Conservation (phyloP, 2,888 invertebrate genomes). For the Helicoverpa assulta region DNA sequence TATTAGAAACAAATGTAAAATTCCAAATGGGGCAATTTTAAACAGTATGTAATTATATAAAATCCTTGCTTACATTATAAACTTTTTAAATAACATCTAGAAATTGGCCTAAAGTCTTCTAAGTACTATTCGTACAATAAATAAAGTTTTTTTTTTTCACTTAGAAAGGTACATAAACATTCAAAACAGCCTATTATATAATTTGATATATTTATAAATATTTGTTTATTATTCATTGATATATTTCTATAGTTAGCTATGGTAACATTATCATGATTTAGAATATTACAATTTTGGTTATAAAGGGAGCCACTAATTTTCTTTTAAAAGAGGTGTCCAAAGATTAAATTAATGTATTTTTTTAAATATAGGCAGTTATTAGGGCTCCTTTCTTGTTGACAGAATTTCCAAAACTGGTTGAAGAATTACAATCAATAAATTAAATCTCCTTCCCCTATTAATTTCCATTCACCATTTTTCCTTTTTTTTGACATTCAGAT, state of each 20-base stretch:
- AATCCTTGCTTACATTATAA: slow-evolving; percentile 25
- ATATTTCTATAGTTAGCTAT: slow-evolving; percentile 43
- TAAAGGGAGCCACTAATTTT: slow-evolving; percentile 19
- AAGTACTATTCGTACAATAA: slow-evolving; percentile 59
- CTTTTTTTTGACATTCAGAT: slow-evolving; percentile 7
- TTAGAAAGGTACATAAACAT: slow-evolving; percentile 39
- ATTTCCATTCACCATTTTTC: not conserved
- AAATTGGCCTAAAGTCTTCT: slow-evolving; percentile 59
- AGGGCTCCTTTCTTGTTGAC: not conserved
- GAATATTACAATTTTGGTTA: slow-evolving; percentile 12
- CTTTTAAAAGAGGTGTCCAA: too few species aligned
- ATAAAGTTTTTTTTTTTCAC: slow-evolving; percentile 36
- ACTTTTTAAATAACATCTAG: slow-evolving; percentile 33
- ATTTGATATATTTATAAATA: slow-evolving; percentile 17
- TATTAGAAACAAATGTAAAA: too few species aligned
- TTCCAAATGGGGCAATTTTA: too few species aligned
- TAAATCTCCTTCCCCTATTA: not conserved
- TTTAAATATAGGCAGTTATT: not conserved
- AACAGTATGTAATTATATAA: not conserved
- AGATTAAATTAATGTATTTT: too few species aligned
- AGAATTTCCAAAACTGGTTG: not conserved
- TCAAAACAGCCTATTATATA: slow-evolving; percentile 34
- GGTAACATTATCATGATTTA: slow-evolving; percentile 46
- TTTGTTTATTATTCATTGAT: slow-evolving; percentile 10
- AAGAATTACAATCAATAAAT: not conserved